phyloP scores from a whole-genome alignment of 2,888 invertebrate species.

The Colletes collaris region DNA sequence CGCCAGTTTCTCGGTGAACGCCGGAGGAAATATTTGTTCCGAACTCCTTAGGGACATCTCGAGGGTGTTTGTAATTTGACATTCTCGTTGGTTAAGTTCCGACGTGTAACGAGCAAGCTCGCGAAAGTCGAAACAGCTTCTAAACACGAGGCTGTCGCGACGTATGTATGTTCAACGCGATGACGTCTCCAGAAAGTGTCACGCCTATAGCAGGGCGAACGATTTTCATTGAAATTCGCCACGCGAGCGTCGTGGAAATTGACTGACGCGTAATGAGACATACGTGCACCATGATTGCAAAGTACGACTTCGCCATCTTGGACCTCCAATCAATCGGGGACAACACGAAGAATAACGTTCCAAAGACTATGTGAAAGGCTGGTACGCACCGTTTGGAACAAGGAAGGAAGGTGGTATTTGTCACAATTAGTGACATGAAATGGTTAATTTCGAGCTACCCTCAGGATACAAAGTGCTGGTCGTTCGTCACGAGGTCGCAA shows the following conservation, averaged over 20 bases:
- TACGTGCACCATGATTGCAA: conserved; percentile 18
- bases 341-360: too few relatives aligned
- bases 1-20: background rate
- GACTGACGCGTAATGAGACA: conserved; percentile 4
- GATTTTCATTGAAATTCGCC: conserved; percentile 17
- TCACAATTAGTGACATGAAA: conserved; percentile 72
- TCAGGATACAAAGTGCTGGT: conserved; percentile 13
- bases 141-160: background rate
- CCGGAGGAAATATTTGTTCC: conserved; percentile 9
- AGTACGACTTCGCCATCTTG: background rate
- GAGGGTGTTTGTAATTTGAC: background rate
- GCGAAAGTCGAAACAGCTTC: conserved; percentile 3
- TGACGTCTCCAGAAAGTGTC: too few relatives aligned
- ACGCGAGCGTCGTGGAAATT: background rate
- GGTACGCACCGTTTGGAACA: too few relatives aligned
- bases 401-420: conserved; percentile 53
- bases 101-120: background rate
- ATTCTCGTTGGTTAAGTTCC: conserved; percentile 4
- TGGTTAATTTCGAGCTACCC: conserved; percentile 57
- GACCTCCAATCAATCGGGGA: background rate
- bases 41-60: background rate
- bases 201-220: too few relatives aligned
- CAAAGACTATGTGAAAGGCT: too few relatives aligned
- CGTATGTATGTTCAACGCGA: background rate
- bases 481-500: conserved; percentile 6